Conservation (phyloP, 1,140 invertebrate species). For the Fopius arisanus region DNA sequence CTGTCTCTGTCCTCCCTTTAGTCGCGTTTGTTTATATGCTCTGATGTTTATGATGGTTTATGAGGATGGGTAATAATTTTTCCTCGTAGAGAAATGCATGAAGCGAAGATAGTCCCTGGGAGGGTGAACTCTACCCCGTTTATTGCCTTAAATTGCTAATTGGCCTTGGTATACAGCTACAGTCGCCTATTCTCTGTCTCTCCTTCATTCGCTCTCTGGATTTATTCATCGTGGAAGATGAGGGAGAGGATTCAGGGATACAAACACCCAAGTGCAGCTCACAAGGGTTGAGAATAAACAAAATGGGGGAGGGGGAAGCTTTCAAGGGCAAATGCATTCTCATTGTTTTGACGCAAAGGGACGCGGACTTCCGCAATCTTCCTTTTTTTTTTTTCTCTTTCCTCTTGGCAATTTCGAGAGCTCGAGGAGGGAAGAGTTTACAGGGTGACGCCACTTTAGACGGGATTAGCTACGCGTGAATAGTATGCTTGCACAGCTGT, state of each 20-base stretch:
- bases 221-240: neutral
- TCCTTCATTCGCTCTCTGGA: neutral
- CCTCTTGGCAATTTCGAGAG: neutral
- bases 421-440: neutral
- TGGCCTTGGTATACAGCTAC: constrained; percentile 40
- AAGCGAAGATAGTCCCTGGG: neutral
- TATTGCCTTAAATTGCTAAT: constrained; percentile 62
- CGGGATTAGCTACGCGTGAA: neutral
- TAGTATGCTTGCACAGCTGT: constrained; percentile 18
- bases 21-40: constrained; percentile 1
- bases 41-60: neutral
- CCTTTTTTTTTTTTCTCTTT: constrained; percentile 9
- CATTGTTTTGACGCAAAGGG: constrained; percentile 39
- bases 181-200: constrained; percentile 14
- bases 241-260: neutral
- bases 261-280: neutral
- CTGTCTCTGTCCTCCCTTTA: neutral
- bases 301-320: neutral
- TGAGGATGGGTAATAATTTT: neutral
- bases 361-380: constrained; percentile 7
- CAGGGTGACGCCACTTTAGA: neutral
- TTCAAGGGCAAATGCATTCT: constrained; percentile 38
- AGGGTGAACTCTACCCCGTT: constrained; percentile 31
- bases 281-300: constrained; percentile 28
- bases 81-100: neutral